phyloP scores from a whole-genome alignment of 2,113 vertebrate genomes.

The Puma concolor region DNA sequence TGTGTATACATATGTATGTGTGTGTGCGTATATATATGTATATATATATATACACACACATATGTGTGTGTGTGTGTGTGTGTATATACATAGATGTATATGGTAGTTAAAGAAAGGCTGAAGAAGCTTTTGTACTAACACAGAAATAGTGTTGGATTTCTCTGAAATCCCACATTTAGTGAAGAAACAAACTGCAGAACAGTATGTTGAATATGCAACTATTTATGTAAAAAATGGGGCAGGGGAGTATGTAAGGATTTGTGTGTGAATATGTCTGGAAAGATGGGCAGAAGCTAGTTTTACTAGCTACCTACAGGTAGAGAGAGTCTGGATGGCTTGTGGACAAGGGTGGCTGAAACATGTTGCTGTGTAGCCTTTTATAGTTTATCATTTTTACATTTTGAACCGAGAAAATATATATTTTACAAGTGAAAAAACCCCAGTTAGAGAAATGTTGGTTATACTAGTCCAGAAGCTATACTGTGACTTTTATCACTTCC shows the following conservation, averaged over 20 bases:
- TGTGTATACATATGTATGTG: not conserved
- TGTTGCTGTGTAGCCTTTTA: not conserved
- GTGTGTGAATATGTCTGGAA: not conserved
- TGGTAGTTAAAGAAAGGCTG: not conserved
- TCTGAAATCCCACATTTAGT: not conserved
- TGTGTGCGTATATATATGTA: not conserved
- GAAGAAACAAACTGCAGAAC: not conserved
- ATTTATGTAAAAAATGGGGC: not conserved
- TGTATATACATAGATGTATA: not conserved
- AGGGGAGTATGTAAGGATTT: not conserved
- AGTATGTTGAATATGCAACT: not conserved
- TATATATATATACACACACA: fast-evolving
- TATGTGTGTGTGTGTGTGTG: fast-evolving
- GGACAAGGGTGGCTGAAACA: not conserved
- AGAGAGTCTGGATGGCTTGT: not conserved
- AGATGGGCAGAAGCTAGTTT: not conserved
- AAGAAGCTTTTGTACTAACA: not conserved
- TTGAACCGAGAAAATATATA: not conserved
- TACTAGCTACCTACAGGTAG: not conserved
- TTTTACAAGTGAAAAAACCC: not conserved
- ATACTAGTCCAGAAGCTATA: not conserved
- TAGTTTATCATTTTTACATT: not conserved
- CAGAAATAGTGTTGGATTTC: not conserved
- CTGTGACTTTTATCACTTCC: not conserved
- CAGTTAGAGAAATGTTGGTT: not conserved